Conservation (phyloP, 2,113 vertebrate species). For the Rostratula benghalensis region DNA sequence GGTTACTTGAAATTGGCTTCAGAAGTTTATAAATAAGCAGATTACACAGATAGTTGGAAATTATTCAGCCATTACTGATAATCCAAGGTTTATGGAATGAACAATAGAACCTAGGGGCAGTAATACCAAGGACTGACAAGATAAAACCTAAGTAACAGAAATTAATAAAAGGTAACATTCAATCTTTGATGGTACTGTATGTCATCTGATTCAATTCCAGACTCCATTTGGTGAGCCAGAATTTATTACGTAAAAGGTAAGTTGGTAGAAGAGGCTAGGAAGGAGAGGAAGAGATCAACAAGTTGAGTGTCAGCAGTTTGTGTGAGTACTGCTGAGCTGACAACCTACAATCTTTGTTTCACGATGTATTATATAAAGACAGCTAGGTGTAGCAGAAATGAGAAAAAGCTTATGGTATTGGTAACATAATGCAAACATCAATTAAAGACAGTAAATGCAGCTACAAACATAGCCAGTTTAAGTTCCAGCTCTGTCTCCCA, state of each 20-base stretch:
- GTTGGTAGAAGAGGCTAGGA: neutral
- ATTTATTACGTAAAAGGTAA: neutral
- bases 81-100: neutral
- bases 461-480: neutral
- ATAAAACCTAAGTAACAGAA: neutral
- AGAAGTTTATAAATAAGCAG: neutral
- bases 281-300: neutral
- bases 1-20: neutral
- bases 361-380: neutral
- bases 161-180: neutral
- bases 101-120: neutral
- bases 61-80: neutral
- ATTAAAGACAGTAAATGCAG: neutral
- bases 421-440: neutral
- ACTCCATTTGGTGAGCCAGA: neutral
- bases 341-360: neutral
- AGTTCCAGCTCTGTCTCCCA: slow-evolving; percentile 13
- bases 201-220: neutral
- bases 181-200: neutral
- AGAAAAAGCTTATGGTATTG: neutral
- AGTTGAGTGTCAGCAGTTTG: neutral
- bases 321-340: neutral
- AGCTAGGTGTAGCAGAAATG: neutral
- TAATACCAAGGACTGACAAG: neutral
- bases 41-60: neutral